These are phyloP conservation scores for Dendrolimus punctatus DNA, from an alignment of 1,140 invertebrate genomes.

Conservation along the genomic window DNA sequence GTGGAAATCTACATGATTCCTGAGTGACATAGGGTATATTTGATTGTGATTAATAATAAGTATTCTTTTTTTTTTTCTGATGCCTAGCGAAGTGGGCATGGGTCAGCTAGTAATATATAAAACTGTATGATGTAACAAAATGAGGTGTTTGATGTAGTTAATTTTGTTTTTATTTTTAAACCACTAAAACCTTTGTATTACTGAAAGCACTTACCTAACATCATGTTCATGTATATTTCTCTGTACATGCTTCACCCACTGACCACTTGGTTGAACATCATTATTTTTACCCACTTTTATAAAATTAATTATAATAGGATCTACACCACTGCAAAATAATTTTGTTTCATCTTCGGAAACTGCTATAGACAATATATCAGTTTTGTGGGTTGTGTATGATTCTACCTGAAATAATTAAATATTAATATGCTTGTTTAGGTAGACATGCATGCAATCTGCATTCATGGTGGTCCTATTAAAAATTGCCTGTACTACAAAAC, in stretches of 20 bases:
- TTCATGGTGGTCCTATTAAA: no score
- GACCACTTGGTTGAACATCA: conserved; percentile 34
- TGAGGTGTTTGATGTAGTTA: no score
- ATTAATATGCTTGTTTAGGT: background rate
- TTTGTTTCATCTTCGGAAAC: conserved; percentile 81
- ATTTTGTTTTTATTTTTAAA: no score
- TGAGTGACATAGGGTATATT: no score
- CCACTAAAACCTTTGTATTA: background rate
- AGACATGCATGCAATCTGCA: background rate
- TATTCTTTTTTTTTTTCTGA: no score
- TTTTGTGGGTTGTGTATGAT: conserved; percentile 82
- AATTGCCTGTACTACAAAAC: no score
- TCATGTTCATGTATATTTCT: conserved; percentile 88
- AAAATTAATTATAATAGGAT: conserved; percentile 81
- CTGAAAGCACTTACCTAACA: conserved; percentile 70
- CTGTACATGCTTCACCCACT: conserved; percentile 87
- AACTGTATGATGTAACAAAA: background rate
- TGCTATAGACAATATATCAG: conserved; percentile 83
- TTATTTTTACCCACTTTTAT: conserved; percentile 73
- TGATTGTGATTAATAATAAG: no score
- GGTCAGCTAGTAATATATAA: no score
- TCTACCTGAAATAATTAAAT: conserved; percentile 71
- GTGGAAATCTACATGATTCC: no score
- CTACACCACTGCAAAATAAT: conserved; percentile 86
- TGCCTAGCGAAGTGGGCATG: no score